Evolutionary conservation across 2,888 invertebrate genomes (phyloP), one percentile per base, ranked within the genome.

Genomic region (Cosmorhoe ocellata): DNA sequence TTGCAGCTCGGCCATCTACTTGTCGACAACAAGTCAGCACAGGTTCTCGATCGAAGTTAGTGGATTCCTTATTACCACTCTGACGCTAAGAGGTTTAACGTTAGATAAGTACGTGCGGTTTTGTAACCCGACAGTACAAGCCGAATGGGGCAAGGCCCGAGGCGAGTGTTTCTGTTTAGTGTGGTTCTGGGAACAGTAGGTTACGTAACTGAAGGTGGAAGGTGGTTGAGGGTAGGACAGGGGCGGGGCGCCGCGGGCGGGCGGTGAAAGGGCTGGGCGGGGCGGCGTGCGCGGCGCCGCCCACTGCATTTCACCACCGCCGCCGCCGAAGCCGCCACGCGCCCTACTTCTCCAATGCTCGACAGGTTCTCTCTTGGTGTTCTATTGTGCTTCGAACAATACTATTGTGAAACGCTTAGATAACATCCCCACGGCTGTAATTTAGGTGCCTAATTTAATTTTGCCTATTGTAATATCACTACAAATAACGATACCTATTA

Each of bases 221-320:
- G 81, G 79, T 80, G 81, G 81, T 76, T 79, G 78, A 78, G 77
- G 76, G 79, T 76, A 73, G 72, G 73, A 79, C 63, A 66, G 51
- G 24, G 67, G 71, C 63, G 78, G 74, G 75, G 78, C 76, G 76
- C 74, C 69, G 76, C 75, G 76, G 85, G 85, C 85, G 87, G 84
- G 79, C 83, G 81, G 85, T 86, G 84, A 86, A 84, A 84, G 86
- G 85, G 83, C 84, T 83, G 84, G 87, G 85, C 84, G 86, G 84
- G 69, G 83, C 86, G 76, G 82, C 86, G 84, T 85, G 84, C 76
- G 58, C 81, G 80, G 82, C 74, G 75, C 87, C 84, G 82, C 88
- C 87, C 81, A 85, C 79, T 74, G 64, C 63, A 82, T 89, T 89
- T 88, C 89, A 87, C 88, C 89, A 89, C 80, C 77, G 73, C 51